Base-by-base conservation (phyloP, 2,888 invertebrate genomes). In the Aproaerema taeniolella region DNA sequence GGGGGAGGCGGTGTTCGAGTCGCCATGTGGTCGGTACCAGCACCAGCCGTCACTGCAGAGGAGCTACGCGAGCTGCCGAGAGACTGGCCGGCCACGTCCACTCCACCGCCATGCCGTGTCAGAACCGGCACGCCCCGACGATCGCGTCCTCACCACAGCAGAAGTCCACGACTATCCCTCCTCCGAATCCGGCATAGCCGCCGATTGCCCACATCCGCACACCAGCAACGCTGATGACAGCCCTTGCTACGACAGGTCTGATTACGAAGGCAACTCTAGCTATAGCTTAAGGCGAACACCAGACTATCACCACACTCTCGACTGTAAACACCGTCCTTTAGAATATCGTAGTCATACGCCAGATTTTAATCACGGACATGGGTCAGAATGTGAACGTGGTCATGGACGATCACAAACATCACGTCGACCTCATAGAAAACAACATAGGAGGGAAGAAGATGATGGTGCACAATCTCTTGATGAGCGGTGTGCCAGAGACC, bases 1-100 rank as follows among this genome's bases (percentile, higher is more conserved):
- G 57, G 86, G 86, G 80, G 83, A 82, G 79, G 87, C 85, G 86
- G 89, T 93, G 78, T 91, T 92, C 81, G 93, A 93, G 74, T 91
- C 92, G 47, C 93, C 92, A 43, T 92, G 93, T 53, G 92, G 92
- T 49, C 90, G 91, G 45, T 92, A 91, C 67, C 91, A 69, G 33
- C n/a, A n/a, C n/a, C 76, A 68, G 48, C 91, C 91, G 8, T 61
- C 76, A n/a, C 67, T 86, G 37, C 85, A 85, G 52, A 68, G 82
- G 42, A 71, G 76, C 2, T 86, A 81, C 47, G 82, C 86, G 51
- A 86, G 85, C 53, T 86, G 85, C 46, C 76, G 86, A 49, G 86
- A 85, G 45, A 58, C 69, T 5, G 62, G 70, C 16, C 71, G 79
- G 11, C 83, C 82, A 1, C 68, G 83, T 3, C 79, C 80, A 0